These are phyloP conservation scores for Metalampra italica DNA, from an alignment of 2,888 invertebrate species.

Conservation along the genomic window DNA sequence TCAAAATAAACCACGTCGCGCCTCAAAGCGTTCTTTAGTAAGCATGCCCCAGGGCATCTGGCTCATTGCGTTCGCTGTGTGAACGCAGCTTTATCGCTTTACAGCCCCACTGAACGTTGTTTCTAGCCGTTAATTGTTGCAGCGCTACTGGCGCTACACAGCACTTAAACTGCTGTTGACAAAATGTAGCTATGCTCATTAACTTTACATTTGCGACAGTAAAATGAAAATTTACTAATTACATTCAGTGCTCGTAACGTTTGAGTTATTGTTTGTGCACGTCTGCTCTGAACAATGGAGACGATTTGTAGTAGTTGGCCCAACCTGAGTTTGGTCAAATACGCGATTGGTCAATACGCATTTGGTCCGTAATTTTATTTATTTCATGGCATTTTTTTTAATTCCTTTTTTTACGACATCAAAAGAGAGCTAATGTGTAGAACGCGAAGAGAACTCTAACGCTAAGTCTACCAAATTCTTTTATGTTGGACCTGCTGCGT, in stretches of 20 bases:
- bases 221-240: conserved; percentile 12
- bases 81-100: not conserved
- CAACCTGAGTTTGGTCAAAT: no score
- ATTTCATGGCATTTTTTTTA: no score
- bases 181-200: conserved; percentile 33
- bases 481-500: no score
- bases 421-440: no score
- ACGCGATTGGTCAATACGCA: no score
- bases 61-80: not conserved
- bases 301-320: no score
- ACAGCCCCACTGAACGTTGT: not conserved
- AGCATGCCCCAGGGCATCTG: not conserved
- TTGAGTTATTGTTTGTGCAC: no score
- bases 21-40: not conserved
- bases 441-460: no score
- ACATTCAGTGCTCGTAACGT: conserved; percentile 2
- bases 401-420: no score
- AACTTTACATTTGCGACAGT: conserved; percentile 23
- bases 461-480: no score
- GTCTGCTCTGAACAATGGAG: no score
- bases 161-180: conserved; percentile 37
- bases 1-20: not conserved
- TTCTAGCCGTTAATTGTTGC: conserved; percentile 27
- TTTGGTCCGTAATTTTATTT: no score
- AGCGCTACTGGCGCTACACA: conserved; percentile 10